A percentile compares a stretch with the other conserved stretches of the same genome.
These are phyloP conservation scores for Poeciliopsis prolifica DNA, from an alignment of 2,113 vertebrate genomes.

Conservation along the genomic window DNA sequence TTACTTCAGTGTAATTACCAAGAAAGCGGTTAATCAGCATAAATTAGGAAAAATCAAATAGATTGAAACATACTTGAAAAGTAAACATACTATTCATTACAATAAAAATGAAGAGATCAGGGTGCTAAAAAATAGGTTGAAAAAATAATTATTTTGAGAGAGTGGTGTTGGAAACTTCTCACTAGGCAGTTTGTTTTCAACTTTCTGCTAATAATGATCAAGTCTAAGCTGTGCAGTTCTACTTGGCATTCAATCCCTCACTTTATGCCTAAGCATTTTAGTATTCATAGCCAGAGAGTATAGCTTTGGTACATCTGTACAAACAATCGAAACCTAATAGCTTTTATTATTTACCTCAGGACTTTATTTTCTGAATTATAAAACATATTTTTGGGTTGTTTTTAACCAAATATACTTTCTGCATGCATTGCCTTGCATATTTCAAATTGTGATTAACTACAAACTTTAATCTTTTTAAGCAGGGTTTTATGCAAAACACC, in stretches of 20 bases:
- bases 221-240: background rate
- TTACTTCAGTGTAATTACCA: slow-evolving; percentile 65
- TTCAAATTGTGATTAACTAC: background rate
- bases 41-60: slow-evolving; percentile 60
- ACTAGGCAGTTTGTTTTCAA: background rate
- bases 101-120: slow-evolving; percentile 42
- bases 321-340: background rate
- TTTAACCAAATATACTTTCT: background rate
- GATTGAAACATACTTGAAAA: slow-evolving; percentile 44
- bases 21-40: slow-evolving; percentile 68
- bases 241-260: background rate
- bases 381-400: background rate
- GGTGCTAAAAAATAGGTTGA: slow-evolving; percentile 18
- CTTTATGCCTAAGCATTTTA: background rate
- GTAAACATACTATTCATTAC: slow-evolving; percentile 54
- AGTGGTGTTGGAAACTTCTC: slow-evolving; percentile 13
- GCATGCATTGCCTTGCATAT: background rate
- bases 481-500: background rate
- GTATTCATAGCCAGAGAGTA: background rate
- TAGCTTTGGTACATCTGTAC: background rate
- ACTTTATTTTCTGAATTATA: background rate
- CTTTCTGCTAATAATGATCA: background rate
- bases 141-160: slow-evolving; percentile 1
- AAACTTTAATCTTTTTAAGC: background rate
- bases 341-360: background rate